phyloP scores from a whole-genome alignment of 2,113 vertebrate genomes.

The Toxostoma redivivum region DNA sequence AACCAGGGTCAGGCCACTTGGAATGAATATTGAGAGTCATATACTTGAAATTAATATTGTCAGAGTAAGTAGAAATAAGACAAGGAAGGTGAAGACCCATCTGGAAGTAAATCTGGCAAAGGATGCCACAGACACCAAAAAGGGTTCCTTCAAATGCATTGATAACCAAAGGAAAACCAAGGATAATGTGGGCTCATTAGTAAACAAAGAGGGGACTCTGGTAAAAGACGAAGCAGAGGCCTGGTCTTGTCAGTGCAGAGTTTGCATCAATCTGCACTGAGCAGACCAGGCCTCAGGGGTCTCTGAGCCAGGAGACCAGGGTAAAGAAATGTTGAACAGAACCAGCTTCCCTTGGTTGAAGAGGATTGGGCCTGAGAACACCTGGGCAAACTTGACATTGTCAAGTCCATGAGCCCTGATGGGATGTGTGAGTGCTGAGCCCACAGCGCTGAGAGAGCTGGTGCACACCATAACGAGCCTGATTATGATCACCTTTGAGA shows the following conservation, averaged over 20 bases:
- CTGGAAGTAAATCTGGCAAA: neutral
- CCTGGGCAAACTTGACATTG: neutral
- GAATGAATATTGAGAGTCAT: neutral
- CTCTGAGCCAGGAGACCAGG: neutral
- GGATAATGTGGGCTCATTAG: neutral
- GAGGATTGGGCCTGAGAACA: neutral
- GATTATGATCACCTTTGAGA: neutral
- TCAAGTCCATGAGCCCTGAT: neutral
- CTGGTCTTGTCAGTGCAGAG: no score
- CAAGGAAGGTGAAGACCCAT: neutral
- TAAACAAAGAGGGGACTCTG: neutral
- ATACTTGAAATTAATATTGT: neutral
- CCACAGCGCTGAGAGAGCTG: neutral
- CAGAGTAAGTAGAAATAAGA: neutral
- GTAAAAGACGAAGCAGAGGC: neutral
- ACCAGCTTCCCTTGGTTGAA: neutral
- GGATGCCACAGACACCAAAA: neutral
- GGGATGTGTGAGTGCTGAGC: neutral
- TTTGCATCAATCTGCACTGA: neutral
- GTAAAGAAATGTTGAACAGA: neutral
- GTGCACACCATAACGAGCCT: accelerated
- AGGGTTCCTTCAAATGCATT: neutral
- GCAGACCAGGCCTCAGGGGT: neutral
- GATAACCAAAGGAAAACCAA: neutral
- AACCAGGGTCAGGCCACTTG: neutral